Evolutionary conservation across 2,888 invertebrate genomes (phyloP), one percentile per base, ranked within the genome.

Genomic region (Phytoseiulus persimilis): DNA sequence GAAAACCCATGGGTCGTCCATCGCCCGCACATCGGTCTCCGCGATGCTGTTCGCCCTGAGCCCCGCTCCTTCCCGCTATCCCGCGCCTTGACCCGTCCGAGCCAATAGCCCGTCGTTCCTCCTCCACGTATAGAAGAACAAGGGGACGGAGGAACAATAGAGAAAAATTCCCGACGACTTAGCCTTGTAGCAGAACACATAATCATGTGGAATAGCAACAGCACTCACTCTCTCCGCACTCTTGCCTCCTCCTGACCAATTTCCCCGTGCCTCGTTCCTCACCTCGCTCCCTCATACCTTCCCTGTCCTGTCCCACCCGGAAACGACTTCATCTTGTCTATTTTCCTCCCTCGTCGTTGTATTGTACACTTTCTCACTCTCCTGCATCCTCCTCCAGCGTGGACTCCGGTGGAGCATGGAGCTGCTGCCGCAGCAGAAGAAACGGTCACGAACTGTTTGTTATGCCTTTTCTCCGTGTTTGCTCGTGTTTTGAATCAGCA

Each of bases 371-470:
- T 65, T 65, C 28, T 65, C 65, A 23, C 65, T 1, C 65, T 65
- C 28, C 39, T 39, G 39, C 39, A 39, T 39, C 9, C 39, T 39
- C 39, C 39, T 65, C 1, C 46, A 28, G 18, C 65, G 65, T 28
- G 28, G 28, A 65, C 65, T 65, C 65, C 39, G 11, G 65, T 28
- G 65, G 65, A 65, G 18, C 5, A 65, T 65, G 18, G 14, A 65
- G 65, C 28, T 65, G 23, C 65, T 23, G 65, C 28, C 39, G 39
- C 39, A 39, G 39, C 39, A 39, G 39, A 9, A 65, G 28, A 6
- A 65, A 65, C 65, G 65, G 65, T 65, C 65, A 65, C 65, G 65
- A 65, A 65, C 65, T 65, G 65, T 65, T 65, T 65, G 65, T 65
- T 65, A 65, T 65, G 65, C 65, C 18, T 65, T 28, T 23, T 65